phyloP scores from a whole-genome alignment of 1,140 invertebrate species.

The Nasonia giraulti region DNA sequence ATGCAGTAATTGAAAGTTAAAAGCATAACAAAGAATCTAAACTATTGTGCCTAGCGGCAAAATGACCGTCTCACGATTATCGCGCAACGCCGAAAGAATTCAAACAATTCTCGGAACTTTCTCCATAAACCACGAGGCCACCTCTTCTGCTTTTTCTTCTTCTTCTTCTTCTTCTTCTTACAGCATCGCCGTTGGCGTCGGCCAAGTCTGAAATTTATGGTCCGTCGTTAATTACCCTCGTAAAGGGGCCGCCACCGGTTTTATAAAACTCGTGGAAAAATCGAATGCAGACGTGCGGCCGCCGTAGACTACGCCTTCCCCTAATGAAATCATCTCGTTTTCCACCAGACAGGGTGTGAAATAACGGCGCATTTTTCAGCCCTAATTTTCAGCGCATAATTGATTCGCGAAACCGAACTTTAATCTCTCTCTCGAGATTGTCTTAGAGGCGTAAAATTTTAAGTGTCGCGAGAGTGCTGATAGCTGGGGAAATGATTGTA shows the following conservation, averaged over 20 bases:
- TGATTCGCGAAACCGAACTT: too few relatives aligned
- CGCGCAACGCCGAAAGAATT: neutral
- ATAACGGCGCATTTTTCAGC: too few relatives aligned
- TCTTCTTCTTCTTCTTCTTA: neutral
- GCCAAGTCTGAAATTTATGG: neutral
- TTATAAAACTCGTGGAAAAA: neutral
- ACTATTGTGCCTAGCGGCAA: neutral
- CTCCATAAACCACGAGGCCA: neutral
- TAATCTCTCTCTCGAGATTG: too few relatives aligned
- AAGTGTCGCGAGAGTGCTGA: neutral
- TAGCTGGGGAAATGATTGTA: neutral
- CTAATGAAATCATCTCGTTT: neutral
- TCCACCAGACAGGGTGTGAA: neutral
- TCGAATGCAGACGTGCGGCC: neutral
- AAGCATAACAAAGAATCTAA: neutral
- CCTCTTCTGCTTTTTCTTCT: neutral
- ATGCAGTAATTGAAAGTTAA: too few relatives aligned
- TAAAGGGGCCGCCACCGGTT: neutral
- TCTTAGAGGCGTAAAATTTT: too few relatives aligned
- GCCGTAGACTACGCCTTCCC: neutral
- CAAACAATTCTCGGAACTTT: neutral
- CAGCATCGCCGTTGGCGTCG: neutral
- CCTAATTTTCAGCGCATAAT: too few relatives aligned
- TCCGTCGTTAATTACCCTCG: neutral
- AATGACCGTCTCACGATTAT: neutral